Evolutionary conservation across 1,140 invertebrate species (phyloP), one percentile per base, ranked within the genome.

Genomic region (Caenorhabditis inopinata): DNA sequence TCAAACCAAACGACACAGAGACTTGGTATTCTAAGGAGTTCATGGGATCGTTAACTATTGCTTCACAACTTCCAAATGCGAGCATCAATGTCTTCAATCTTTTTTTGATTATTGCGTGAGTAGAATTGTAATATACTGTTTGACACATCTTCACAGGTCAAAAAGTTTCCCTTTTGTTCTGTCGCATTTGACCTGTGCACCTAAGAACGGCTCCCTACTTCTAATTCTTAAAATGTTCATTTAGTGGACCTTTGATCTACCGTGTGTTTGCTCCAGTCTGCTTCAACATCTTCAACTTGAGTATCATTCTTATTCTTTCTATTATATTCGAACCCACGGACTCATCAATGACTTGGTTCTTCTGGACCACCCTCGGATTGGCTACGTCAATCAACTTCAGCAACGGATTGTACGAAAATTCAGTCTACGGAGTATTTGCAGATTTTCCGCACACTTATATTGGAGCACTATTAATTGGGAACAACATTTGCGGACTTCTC

Each of bases 401-500:
- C 18, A 81, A 81, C 21, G 80, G 80, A 3, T 27, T 81, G 18
- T 81, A 81, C 23, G 49, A 81, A 29, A 81, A 79, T 47, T 79
- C 78, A 0, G 58, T 79, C 12, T 79, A 68, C 21, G 78, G 78
- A 45, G 25, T 81, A 7, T 76, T 76, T 23, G 74, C 80, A 1
- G 80, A 81, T 53, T 81, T 81, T 27, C 80, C 80, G 14, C 25
- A 42, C 16, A 74, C 58, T 12, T 81, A 81, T 38, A 78, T 75
- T 14, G 78, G 78, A 3, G 80, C 80, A 0, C 21, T 81, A n/a
- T 14, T 81, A 1, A 29, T 81, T 25, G 80, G 80, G 5, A 81
- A 81, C 32, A 81, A 81, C 38, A 53, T 81, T 21, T 81, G 80
- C 62, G 80, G 80, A 46, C 58, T 75, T 29, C 49, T 81, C 21